Evolutionary conservation across 2,888 invertebrate genomes (phyloP).

Genomic region (Lordiphosa fenestrarum): DNA sequence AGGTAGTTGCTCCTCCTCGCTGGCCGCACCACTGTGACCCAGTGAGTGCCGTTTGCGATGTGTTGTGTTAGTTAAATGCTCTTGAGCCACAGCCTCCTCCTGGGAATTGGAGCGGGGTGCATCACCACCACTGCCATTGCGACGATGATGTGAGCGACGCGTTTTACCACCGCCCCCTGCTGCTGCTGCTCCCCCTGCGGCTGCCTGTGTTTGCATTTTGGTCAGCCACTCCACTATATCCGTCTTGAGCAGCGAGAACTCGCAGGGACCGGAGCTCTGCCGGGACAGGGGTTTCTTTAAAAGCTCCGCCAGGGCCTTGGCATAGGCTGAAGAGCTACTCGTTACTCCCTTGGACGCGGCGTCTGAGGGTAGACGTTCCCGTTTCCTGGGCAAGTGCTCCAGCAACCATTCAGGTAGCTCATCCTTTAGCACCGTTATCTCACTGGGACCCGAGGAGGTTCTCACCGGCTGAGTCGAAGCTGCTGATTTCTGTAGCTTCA

Average conservation of each 20-base stretch:
- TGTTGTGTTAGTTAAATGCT: slow-evolving; percentile 32
- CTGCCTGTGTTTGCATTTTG: slow-evolving; percentile 73
- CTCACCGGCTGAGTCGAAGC: slow-evolving; percentile 71
- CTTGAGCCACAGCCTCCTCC: slow-evolving; percentile 70
- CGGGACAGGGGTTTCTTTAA: slow-evolving; percentile 79
- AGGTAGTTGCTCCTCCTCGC: slow-evolving; percentile 68
- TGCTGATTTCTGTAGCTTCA: slow-evolving; percentile 69
- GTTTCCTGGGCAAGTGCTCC: slow-evolving; percentile 78
- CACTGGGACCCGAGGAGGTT: slow-evolving; percentile 80
- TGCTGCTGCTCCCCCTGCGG: slow-evolving; percentile 1
- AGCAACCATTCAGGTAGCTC: slow-evolving; percentile 79
- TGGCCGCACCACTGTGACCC: slow-evolving; percentile 76
- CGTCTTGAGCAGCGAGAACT: slow-evolving; percentile 78
- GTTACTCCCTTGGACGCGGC: slow-evolving; percentile 30
- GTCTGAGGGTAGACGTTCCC: slow-evolving; percentile 70
- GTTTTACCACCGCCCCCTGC: slow-evolving; percentile 21
- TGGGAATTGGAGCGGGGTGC: slow-evolving; percentile 78
- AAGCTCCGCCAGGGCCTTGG: slow-evolving; percentile 78
- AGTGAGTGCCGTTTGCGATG: slow-evolving; percentile 79
- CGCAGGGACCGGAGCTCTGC: slow-evolving; percentile 79
- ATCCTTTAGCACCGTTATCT: slow-evolving; percentile 79
- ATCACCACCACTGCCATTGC: slow-evolving; percentile 78
- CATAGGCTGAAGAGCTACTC: slow-evolving; percentile 73
- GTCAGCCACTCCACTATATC: slow-evolving; percentile 80
- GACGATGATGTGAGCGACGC: slow-evolving; percentile 74